Base-by-base conservation (phyloP, 2,888 invertebrate species). In the Heliconius hortense region DNA sequence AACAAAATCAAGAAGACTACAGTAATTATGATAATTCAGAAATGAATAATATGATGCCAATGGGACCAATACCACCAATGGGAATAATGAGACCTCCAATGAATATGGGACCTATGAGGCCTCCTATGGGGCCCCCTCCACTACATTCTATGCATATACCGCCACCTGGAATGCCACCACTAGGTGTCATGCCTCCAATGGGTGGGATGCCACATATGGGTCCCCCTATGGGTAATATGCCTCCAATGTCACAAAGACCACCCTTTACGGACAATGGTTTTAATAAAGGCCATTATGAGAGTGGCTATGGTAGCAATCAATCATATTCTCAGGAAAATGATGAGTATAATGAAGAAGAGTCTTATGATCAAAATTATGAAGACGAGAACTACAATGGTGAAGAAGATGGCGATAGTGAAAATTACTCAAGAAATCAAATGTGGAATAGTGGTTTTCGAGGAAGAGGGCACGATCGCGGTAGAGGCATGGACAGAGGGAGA, bases 181-280 rank as follows among this genome's bases (percentile, higher is more conserved):
- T 87, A 83, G 83, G 83, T 18, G 88, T 84, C 48, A 86, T 87
- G 85, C 85, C 87, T 13, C 83, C 84, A 13, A 85, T 87, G 82
- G 81, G 81, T 26, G 84, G 81, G 68, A 87, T 86, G 84, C 84
- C 84, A 28, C 85, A 83, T 15, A 87, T 86, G 84, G 83, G 84
- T 39, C 85, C 87, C 59, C 85, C 84, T 2, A 87, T 87, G 84
- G 83, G 83, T 5, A 88, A 83, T 53, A 88, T 87, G 86, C 86
- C 87, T 21, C 83, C 84, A 26, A 86, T 87, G 83, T 84, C 84
- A 48, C 84, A 83, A 35, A 83, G 84, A 56, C 88, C 89, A 60
- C 87, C 88, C 24, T 93, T 89, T 78, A 76, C 86, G 43, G 92
- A 93, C 77, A 92, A 93, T 84, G 91, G 91, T 43, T 93, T 84